A percentile compares a stretch with the other conserved stretches of the same genome.
These are phyloP conservation scores for Rambutsinella grinnellia DNA, from an alignment of 2,888 invertebrate genomes.

Conservation along the genomic window DNA sequence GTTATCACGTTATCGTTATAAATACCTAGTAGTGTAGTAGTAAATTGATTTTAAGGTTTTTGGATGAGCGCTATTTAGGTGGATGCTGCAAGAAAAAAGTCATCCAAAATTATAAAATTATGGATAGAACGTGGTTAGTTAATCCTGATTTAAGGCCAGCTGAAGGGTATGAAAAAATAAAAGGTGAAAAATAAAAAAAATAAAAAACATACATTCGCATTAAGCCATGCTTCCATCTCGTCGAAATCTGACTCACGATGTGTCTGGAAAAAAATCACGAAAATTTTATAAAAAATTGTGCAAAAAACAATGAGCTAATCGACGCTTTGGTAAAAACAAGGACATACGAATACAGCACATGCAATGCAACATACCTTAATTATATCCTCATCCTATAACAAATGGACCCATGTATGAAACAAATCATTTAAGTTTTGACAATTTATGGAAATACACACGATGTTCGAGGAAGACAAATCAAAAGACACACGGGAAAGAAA, in stretches of 20 bases:
- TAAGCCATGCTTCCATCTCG: constrained; percentile 96
- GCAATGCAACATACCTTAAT: constrained; percentile 66
- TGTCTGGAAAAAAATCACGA: constrained; percentile 65
- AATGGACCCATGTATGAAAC: constrained; percentile 56
- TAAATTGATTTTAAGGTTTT: constrained; percentile 9
- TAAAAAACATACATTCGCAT: constrained; percentile 79
- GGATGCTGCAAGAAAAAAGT: constrained; percentile 50
- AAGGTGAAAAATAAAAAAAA: constrained; percentile 27
- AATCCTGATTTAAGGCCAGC: too few relatives aligned
- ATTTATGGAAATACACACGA: constrained; percentile 10
- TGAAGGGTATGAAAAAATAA: constrained; percentile 4
- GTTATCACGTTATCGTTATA: constrained; percentile 36
- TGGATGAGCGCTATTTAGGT: constrained; percentile 36
- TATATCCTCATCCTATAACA: constrained; percentile 67
- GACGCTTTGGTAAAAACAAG: constrained; percentile 67
- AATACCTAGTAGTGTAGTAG: constrained; percentile 38
- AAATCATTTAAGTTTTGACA: constrained; percentile 57
- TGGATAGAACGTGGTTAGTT: too few relatives aligned
- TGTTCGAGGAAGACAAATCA: constrained; percentile 47
- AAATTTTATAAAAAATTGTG: constrained; percentile 60
- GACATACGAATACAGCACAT: constrained; percentile 67
- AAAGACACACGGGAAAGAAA: constrained; percentile 61
- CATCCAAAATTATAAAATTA: too few relatives aligned
- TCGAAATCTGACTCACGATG: constrained; percentile 86
- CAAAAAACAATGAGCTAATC: constrained; percentile 63